Evolutionary conservation across 2,113 vertebrate genomes (phyloP).

Genomic region (Salvelinus namaycush): DNA sequence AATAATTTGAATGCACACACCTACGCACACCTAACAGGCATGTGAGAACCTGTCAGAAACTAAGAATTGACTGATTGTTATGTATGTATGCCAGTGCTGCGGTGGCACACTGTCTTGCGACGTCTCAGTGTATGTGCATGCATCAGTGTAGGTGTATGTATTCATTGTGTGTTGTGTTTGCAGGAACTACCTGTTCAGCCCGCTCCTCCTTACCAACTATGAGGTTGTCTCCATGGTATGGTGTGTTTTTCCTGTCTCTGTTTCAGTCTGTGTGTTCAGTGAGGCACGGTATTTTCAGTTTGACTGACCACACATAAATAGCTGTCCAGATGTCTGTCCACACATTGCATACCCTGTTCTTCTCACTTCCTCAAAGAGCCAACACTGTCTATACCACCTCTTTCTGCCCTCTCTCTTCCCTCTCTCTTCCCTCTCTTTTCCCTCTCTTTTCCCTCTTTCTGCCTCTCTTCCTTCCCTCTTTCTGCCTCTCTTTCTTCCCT

Average conservation of each 20-base stretch:
- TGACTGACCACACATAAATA: slow-evolving; percentile 34
- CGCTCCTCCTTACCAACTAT: neutral
- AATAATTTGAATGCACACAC: neutral
- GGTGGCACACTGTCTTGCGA: too few relatives aligned
- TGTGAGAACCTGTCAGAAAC: neutral
- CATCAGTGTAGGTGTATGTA: neutral
- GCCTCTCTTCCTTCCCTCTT: neutral
- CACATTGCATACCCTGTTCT: slow-evolving; percentile 21
- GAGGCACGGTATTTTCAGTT: slow-evolving; percentile 28
- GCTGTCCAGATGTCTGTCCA: slow-evolving; percentile 56
- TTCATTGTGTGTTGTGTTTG: neutral
- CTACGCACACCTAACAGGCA: neutral
- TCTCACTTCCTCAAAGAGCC: slow-evolving; percentile 26
- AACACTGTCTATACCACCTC: neutral
- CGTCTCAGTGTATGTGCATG: neutral
- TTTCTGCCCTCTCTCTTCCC: neutral
- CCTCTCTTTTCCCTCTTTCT: too few relatives aligned
- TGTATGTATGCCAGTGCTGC: too few relatives aligned
- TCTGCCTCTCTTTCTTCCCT: neutral
- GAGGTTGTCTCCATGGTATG: neutral
- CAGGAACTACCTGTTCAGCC: neutral
- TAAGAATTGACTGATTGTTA: too few relatives aligned
- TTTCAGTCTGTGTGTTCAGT: slow-evolving; percentile 21
- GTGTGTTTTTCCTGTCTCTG: neutral
- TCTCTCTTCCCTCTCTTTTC: neutral